A percentile compares a stretch with the other conserved stretches of the same genome.
phyloP scores from a whole-genome alignment of 2,888 invertebrate species.

The Aspidiotus rigidus region DNA sequence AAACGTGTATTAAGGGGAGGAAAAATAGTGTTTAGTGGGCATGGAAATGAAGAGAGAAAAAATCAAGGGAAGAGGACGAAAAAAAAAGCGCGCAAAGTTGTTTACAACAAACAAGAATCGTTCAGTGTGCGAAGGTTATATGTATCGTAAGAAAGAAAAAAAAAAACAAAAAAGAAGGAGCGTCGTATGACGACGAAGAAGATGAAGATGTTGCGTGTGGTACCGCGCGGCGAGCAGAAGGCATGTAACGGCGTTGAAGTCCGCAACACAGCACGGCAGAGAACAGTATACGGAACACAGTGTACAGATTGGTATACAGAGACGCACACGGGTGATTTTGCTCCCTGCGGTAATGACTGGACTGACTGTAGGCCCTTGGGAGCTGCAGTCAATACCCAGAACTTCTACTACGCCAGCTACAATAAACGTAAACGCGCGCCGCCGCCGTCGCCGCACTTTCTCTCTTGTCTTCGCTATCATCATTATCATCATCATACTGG shows the following conservation, averaged over 20 bases:
- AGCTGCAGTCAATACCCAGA: conserved; percentile 45
- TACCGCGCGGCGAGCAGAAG: conserved; percentile 9
- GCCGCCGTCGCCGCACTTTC: neutral
- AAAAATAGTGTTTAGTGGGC: conserved; percentile 22
- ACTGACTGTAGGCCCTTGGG: conserved; percentile 44
- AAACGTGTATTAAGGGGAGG: conserved; percentile 26
- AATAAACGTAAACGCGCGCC: conserved; percentile 11
- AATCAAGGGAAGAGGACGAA: neutral
- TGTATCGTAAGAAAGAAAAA: neutral
- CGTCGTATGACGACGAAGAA: neutral
- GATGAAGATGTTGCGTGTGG: conserved; percentile 11
- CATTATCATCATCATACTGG: no score
- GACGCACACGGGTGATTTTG: conserved; percentile 34
- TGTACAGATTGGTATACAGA: conserved; percentile 34
- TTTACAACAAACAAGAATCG: conserved; percentile 1
- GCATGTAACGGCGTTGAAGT: conserved; percentile 14
- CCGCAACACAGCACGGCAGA: neutral
- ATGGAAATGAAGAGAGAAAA: neutral
- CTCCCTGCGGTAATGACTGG: conserved; percentile 50
- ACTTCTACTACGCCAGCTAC: conserved; percentile 24
- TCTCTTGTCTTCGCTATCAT: no score
- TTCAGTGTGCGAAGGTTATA: conserved; percentile 2
- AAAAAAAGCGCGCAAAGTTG: neutral
- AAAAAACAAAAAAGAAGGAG: neutral
- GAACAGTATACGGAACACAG: conserved; percentile 13